Base-by-base conservation (phyloP, 35 echinoderm and acorn worm genomes). In the Stichopus chloronotus region DNA sequence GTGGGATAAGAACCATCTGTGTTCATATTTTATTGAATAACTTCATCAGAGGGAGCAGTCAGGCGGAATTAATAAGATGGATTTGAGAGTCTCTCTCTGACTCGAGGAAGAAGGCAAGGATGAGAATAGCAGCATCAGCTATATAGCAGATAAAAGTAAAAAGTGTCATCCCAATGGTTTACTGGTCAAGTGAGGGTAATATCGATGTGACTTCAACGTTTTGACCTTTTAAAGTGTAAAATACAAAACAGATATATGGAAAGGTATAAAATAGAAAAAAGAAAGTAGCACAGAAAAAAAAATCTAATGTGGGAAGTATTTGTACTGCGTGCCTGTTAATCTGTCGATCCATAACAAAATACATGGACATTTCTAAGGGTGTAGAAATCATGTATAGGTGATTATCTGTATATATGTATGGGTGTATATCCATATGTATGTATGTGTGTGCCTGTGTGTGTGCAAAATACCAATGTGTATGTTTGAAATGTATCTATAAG, bases 11-110 rank as follows among this genome's bases (percentile, higher is more conserved):
- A 10, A 55, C 80, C 80, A 83, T 83, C 80, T 83, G 80, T 83
- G 80, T 83, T 83, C 80, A 83, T 83, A 83, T 83, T 83, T 83
- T 83, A 83, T 83, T 83, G 55, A 83, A 83, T 83, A 83, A 83
- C 25, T 83, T 83, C 80, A 83, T 83, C 80, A 83, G 52, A 14
- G 80, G 13, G 80, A 56, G 43, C 80, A 83, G 5, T 83, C 11
- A 83, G 55, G 80, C 55, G 80, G 80, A 83, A 55, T 55, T 83
- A 83, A 83, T 83, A 83, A 83, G 80, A 83, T 83, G 80, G 80
- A 83, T 83, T 43, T 83, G 80, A 55, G 80, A 83, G 80, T 65
- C 61, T 65, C 19, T 4, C 61, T 14, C 61, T 65, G 61, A 65
- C 61, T 65, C 61, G 55, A 53, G 25, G 17, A 53, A 55, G 80